phyloP scores from a whole-genome alignment of 2,888 invertebrate genomes.

The Hyposoter dolosus region DNA sequence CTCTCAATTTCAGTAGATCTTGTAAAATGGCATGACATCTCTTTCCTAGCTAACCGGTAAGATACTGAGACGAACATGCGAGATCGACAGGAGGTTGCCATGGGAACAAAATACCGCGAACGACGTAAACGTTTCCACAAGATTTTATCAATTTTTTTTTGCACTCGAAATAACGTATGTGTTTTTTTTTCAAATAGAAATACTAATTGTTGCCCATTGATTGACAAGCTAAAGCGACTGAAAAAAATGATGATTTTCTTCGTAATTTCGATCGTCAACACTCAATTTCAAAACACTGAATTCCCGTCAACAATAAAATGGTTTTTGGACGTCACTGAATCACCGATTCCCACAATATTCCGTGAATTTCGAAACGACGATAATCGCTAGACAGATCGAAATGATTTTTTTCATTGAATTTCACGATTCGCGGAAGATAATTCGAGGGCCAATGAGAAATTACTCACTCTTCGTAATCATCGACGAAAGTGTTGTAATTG shows the following conservation, averaged over 20 bases:
- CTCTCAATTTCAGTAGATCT: background rate
- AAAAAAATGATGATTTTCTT: background rate
- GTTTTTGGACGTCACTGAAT: background rate
- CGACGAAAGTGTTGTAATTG: constrained; percentile 78
- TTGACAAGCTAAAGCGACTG: no score
- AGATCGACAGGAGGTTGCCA: background rate
- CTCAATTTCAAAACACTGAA: background rate
- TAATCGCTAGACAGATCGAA: background rate
- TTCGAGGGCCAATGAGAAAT: background rate
- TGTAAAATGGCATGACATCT: background rate
- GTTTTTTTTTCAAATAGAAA: background rate
- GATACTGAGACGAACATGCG: background rate
- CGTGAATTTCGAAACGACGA: background rate
- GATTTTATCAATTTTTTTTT: background rate
- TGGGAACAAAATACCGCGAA: background rate
- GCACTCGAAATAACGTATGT: no score
- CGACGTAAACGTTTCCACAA: background rate
- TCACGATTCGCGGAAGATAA: background rate
- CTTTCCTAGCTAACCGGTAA: background rate
- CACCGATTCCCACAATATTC: background rate
- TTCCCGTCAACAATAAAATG: background rate
- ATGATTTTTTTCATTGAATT: background rate
- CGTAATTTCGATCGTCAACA: background rate
- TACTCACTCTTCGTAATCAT: constrained; percentile 73
- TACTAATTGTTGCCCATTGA: no score